Base-by-base conservation (phyloP, 1,140 invertebrate genomes). In the Archegozetes longisetosus region DNA sequence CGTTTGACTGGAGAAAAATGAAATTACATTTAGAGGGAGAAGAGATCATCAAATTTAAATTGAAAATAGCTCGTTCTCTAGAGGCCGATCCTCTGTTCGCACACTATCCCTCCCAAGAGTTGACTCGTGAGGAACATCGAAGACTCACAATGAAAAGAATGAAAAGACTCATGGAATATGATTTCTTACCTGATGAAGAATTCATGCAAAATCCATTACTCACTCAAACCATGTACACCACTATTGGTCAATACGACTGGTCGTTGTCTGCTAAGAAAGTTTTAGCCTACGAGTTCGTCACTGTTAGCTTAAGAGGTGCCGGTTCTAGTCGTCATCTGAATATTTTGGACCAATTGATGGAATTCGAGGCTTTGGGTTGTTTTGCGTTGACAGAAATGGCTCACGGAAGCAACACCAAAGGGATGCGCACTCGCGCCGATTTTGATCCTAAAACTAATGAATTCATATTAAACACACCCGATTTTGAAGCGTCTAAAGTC, bases 401-500 rank as follows among this genome's bases (percentile, higher is more conserved):
- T 47, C 92, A 97, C 75, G 93, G 93, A 0, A 91, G 87, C 49
- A 93, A 97, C 71, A 88, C 88, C 2, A 88, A 87, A 67, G 82
- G 82, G 46, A 85, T 96, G 77, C 78, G 85, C 64, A 96, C 93
- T 0, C 88, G 81, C 23, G 91, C 92, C 2, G 88, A 80, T 0
- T 97, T 86, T 71, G 86, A 95, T 72, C 75, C 80, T 0, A 71
- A 72, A 23, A 82, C 78, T 9, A 40, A 61, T 74, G 80, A 84
- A 71, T 96, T 95, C 74, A 77, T 94, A 25, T 76, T 97, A 12
- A 81, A 94, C 69, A 88, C 91, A 0, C 89, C 92, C 0, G 85
- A 91, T 72, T 87, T 94, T 75, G 84, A 93, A 73, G 87, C 90
- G 25, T 86, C 88, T 49, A 97, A 97, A 78, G 91, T 88, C 73